phyloP scores from a whole-genome alignment of 2,888 invertebrate species.

The Iphiclides podalirius region DNA sequence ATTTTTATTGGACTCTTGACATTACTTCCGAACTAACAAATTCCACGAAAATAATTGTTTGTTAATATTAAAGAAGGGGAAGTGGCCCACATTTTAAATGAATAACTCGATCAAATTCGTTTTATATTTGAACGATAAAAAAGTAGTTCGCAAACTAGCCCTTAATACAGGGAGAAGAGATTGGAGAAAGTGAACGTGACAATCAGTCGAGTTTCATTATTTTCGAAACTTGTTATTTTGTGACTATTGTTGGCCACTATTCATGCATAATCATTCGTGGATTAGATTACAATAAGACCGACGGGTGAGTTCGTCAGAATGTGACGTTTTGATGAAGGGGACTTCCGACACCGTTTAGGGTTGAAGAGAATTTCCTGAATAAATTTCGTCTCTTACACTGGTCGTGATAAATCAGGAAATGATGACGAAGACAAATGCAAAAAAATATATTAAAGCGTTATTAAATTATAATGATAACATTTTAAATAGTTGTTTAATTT shows the following conservation, averaged over 20 bases:
- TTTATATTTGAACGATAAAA: conserved; percentile 37
- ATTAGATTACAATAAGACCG: conserved; percentile 60
- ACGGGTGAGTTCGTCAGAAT: conserved; percentile 56
- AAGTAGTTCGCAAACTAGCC: conserved; percentile 46
- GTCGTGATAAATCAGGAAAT: conserved; percentile 27
- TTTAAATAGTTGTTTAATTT: no score
- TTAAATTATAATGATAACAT: no score
- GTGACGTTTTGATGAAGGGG: conserved; percentile 57
- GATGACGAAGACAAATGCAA: conserved; percentile 2
- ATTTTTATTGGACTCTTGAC: neutral
- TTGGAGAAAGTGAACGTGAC: conserved; percentile 61
- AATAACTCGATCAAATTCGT: conserved; percentile 40
- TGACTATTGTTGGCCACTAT: conserved; percentile 51
- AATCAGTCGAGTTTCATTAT: conserved; percentile 59
- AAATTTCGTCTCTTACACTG: conserved; percentile 32
- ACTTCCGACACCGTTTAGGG: conserved; percentile 45
- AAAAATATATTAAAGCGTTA: no score
- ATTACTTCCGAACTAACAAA: conserved; percentile 2
- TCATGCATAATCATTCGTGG: conserved; percentile 65
- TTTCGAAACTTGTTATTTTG: conserved; percentile 63
- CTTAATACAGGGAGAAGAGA: conserved; percentile 43
- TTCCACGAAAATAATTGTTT: conserved; percentile 10
- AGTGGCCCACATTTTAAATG: conserved; percentile 46
- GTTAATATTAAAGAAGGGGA: conserved; percentile 31
- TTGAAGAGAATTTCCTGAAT: conserved; percentile 36